Evolutionary conservation across 2,113 vertebrate genomes (phyloP), one percentile per base, ranked within the genome.

Genomic region (Orycteropus afer): DNA sequence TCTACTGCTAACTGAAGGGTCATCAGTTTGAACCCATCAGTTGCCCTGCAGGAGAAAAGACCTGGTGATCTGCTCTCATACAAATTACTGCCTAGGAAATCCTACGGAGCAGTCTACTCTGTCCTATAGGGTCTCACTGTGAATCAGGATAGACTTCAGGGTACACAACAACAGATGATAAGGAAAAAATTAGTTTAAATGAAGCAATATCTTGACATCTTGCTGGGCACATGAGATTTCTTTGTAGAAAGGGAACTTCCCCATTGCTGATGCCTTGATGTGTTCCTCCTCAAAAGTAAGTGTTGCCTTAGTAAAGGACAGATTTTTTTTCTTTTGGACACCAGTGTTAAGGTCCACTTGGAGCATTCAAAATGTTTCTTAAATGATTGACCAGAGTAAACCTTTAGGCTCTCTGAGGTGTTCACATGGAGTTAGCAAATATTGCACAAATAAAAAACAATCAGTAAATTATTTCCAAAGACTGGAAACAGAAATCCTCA

Each of bases 401-500:
- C 51, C 73, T 17, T 80, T 49, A 22, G 8, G 18, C 5, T 83
- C 37, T 73, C 63, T 89, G n/a, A 83, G 34, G 51, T 80, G 63
- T 80, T 96, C 61, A 57, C 17, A 49, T 63, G 34, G 12, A 79
- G 55, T 85, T 76, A 69, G 80, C 79, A 96, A 95, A 85, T 73
- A 89, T 29, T 55, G 15, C 47, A 85, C 40, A 86, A 85, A 87
- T 89, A 32, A 86, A 94, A 89, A 93, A 96, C 40, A 90, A 96
- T 83, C 12, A 69, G 71, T 90, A 97, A 97, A 95, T 89, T 97
- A 93, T 97, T 97, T 96, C 89, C 84, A 96, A 97, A 90, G 95
- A 95, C 89, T 95, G 94, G 96, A 98, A 98, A 97, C 93, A 97
- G 97, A 98, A 97, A 95, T 95, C 69, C 80, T 89, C 87, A 96